Percentiles rank a stretch among this genome's conserved stretches.
Evolutionary conservation across 2,888 invertebrate genomes (phyloP).

Genomic region (Saturnia japonica): DNA sequence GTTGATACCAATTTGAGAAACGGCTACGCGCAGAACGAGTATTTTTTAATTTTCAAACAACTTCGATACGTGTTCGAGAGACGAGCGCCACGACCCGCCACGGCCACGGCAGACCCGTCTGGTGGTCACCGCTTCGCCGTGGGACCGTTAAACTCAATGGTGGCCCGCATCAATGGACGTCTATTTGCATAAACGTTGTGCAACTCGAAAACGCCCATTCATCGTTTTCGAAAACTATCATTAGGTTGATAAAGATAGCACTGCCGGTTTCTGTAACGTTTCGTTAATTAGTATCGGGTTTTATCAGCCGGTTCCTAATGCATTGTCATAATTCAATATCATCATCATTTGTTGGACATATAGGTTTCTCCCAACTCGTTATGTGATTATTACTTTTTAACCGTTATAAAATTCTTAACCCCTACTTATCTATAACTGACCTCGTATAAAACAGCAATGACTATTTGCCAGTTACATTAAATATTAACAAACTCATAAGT

Average conservation of each 20-base stretch:
- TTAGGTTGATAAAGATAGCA: neutral
- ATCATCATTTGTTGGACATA: neutral
- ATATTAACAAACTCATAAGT: neutral
- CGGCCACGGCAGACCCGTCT: conserved; percentile 11
- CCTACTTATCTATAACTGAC: neutral
- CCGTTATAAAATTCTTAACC: neutral
- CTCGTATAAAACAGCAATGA: neutral
- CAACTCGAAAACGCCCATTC: conserved; percentile 20
- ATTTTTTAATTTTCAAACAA: neutral
- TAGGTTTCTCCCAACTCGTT: neutral
- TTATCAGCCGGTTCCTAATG: neutral
- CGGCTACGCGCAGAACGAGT: neutral
- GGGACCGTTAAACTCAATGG: conserved; percentile 46
- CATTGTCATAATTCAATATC: neutral
- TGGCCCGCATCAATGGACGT: conserved; percentile 56
- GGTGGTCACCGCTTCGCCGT: conserved; percentile 14
- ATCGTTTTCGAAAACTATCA: conserved; percentile 12
- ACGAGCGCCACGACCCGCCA: neutral
- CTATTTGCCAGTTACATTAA: neutral
- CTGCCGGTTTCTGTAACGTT: neutral
- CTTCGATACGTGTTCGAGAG: neutral
- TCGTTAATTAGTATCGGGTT: neutral
- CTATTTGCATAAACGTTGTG: conserved; percentile 59
- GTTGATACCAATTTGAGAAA: neutral
- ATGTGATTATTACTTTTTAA: neutral